phyloP scores from a whole-genome alignment of 2,888 invertebrate genomes.

The Marronus borbonicus region DNA sequence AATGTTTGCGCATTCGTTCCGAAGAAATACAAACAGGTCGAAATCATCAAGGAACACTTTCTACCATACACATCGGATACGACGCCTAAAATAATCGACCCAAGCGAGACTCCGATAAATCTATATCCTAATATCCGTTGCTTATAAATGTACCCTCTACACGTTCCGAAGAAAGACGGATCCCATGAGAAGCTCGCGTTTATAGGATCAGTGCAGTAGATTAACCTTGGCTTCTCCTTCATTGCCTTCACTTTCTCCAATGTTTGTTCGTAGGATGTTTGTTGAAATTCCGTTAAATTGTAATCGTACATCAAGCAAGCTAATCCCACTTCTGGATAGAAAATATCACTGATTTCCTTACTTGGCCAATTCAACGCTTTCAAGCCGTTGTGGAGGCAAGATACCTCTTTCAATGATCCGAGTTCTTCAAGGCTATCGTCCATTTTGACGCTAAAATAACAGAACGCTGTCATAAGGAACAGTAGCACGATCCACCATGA shows the following conservation, averaged over 20 bases:
- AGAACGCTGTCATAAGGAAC: slow-evolving; percentile 24
- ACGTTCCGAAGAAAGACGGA: slow-evolving; percentile 24
- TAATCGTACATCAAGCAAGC: slow-evolving; percentile 33
- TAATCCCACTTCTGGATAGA: slow-evolving; percentile 14
- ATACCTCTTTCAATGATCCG: slow-evolving; percentile 4
- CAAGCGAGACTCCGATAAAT: slow-evolving; percentile 8
- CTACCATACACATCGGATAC: slow-evolving; percentile 29
- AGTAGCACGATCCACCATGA: slow-evolving; percentile 35
- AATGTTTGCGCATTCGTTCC: slow-evolving; percentile 8
- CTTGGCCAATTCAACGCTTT: background rate
- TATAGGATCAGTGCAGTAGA: slow-evolving; percentile 9
- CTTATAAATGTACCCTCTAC: slow-evolving; percentile 15
- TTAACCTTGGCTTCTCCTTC: background rate
- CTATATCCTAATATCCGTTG: background rate
- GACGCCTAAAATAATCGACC: slow-evolving; percentile 5
- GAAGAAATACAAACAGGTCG: background rate
- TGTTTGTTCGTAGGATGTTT: background rate
- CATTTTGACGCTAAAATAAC: background rate
- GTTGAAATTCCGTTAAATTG: background rate
- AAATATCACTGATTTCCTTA: background rate
- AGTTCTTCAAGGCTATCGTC: slow-evolving; percentile 13
- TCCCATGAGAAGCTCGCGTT: background rate
- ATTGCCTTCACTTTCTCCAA: background rate
- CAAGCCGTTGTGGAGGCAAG: slow-evolving; percentile 10
- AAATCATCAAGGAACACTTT: slow-evolving; percentile 12